phyloP scores from a whole-genome alignment of 2,797 vertebrate species.

The Anguilla marmorata region DNA sequence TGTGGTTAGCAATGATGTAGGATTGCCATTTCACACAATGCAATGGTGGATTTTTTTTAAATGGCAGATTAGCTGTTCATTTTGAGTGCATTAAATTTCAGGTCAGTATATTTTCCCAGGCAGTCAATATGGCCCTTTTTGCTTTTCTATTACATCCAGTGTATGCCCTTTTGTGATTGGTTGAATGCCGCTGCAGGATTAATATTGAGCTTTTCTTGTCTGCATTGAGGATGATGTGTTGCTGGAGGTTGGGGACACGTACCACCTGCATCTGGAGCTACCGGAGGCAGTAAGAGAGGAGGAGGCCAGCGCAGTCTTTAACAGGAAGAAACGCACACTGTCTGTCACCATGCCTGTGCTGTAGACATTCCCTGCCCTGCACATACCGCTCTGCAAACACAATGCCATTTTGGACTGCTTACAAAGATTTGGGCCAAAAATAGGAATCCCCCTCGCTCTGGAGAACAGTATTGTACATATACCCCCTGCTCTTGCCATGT shows the following conservation, averaged over 20 bases:
- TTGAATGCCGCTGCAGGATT: not conserved
- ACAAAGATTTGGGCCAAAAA: not conserved
- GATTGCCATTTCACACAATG: not conserved
- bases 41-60: not conserved
- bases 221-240: constrained; percentile 78
- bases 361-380: constrained; percentile 38
- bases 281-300: constrained; percentile 76
- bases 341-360: constrained; percentile 66
- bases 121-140: not conserved
- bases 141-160: not conserved
- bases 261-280: constrained; percentile 76
- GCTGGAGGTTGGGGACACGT: constrained; percentile 78
- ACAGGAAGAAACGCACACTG: constrained; percentile 72
- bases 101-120: not conserved
- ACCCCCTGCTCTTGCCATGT: not conserved
- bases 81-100: not conserved
- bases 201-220: constrained; percentile 26
- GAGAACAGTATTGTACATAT: not conserved
- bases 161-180: not conserved
- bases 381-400: not conserved
- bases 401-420: not conserved
- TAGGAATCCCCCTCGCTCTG: not conserved
- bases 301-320: constrained; percentile 72
- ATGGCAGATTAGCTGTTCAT: not conserved
- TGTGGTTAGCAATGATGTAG: not conserved